Conservation (phyloP, 2,797 vertebrate species). For the Pempheris klunzingeri region DNA sequence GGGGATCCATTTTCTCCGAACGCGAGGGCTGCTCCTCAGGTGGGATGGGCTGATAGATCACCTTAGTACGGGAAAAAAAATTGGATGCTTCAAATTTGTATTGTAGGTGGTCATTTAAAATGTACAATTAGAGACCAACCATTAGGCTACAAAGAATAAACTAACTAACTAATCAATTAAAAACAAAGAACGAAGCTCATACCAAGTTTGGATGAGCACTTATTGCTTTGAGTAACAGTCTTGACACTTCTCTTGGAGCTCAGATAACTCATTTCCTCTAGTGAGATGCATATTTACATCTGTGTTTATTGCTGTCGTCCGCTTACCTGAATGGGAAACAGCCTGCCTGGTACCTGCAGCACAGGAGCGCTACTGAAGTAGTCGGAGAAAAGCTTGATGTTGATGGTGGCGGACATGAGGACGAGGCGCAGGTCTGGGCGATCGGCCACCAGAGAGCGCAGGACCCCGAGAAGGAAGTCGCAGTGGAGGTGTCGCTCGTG, state of each 20-base stretch:
- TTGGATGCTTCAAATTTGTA: background rate
- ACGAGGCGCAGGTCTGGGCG: constrained; percentile 88
- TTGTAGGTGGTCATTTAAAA: background rate
- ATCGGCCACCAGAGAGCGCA: constrained; percentile 84
- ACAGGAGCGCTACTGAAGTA: constrained; percentile 91
- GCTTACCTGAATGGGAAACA: constrained; percentile 92
- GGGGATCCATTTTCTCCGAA: constrained; percentile 89
- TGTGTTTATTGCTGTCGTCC: background rate
- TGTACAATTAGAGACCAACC: background rate
- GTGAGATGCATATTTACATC: background rate
- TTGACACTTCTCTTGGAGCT: background rate
- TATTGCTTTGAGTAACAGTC: background rate
- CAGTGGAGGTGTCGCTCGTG: constrained; percentile 94
- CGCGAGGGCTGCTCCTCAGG: constrained; percentile 85
- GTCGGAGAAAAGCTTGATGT: constrained; percentile 91
- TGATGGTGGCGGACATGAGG: constrained; percentile 97
- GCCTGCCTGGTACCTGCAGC: constrained; percentile 93
- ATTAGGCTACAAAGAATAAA: background rate
- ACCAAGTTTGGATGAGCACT: background rate
- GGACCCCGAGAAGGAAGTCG: constrained; percentile 92
- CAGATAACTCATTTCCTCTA: background rate
- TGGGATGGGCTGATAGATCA: constrained; percentile 91
- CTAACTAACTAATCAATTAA: background rate
- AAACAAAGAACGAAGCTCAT: background rate
- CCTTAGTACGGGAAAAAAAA: constrained; percentile 76